phyloP scores from a whole-genome alignment of 1,140 invertebrate species.

The Daktulosphaira vitifoliae region DNA sequence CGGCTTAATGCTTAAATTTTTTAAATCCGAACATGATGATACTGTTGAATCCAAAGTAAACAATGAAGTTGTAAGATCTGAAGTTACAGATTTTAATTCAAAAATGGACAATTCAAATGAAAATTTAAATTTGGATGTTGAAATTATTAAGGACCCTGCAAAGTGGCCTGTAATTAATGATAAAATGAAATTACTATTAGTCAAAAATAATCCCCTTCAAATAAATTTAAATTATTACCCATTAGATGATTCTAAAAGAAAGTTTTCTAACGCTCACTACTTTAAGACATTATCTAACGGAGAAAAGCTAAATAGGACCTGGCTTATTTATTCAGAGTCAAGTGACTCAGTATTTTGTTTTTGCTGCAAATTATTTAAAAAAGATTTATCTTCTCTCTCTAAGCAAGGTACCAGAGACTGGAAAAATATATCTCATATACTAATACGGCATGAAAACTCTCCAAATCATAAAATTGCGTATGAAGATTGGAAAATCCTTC shows the following conservation, averaged over 20 bases:
- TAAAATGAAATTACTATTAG: not conserved
- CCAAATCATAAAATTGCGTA: not conserved
- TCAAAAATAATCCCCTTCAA: not conserved
- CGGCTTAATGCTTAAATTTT: not conserved
- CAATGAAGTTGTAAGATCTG: too few relatives aligned
- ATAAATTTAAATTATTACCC: slow-evolving; percentile 12
- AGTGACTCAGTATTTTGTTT: slow-evolving; percentile 1
- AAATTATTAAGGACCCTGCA: too few relatives aligned
- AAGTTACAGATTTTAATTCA: too few relatives aligned
- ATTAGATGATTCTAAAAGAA: slow-evolving; percentile 1
- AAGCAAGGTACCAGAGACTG: not conserved
- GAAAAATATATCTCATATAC: not conserved
- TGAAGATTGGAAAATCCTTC: not conserved
- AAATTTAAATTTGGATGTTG: too few relatives aligned
- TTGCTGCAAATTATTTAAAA: slow-evolving; percentile 9
- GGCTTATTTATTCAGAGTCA: slow-evolving; percentile 8
- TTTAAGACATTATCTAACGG: not conserved
- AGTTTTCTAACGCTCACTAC: not conserved
- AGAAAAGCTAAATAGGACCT: not conserved
- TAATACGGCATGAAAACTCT: not conserved
- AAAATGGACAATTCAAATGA: too few relatives aligned
- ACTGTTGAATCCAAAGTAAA: too few relatives aligned
- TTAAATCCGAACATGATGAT: too few relatives aligned
- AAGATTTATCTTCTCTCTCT: not conserved
- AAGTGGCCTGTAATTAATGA: not conserved